These are phyloP conservation scores for Drosophila demipolita DNA, from an alignment of 2,888 invertebrate genomes.

Conservation along the genomic window DNA sequence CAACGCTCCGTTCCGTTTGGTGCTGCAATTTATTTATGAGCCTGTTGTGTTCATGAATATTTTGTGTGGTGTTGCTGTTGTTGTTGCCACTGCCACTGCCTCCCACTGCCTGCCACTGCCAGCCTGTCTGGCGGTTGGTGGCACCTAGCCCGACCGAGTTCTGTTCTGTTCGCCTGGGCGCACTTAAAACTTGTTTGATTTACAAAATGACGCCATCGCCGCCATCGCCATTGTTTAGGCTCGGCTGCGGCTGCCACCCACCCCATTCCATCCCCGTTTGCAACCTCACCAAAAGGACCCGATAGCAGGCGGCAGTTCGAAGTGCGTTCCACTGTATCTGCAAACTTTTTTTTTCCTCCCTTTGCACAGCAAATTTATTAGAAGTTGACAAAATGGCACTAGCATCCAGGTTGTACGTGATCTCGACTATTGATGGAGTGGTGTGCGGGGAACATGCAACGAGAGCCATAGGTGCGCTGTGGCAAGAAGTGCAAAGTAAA, in stretches of 20 bases:
- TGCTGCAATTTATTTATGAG: conserved; percentile 74
- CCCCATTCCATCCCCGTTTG: neutral
- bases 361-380: conserved; percentile 55
- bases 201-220: conserved; percentile 64
- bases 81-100: neutral
- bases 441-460: neutral
- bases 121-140: conserved; percentile 21
- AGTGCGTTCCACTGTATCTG: conserved; percentile 52
- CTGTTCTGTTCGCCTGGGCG: conserved; percentile 46
- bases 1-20: conserved; percentile 50
- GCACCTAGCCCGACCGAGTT: conserved; percentile 36
- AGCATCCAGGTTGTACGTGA: conserved; percentile 46
- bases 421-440: conserved; percentile 40
- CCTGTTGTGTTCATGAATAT: conserved; percentile 75
- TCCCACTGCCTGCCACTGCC: neutral
- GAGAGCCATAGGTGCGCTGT: neutral
- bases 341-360: conserved; percentile 19
- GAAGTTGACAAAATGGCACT: conserved; percentile 63
- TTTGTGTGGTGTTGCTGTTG: conserved; percentile 42
- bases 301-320: conserved; percentile 23
- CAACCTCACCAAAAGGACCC: neutral
- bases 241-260: neutral
- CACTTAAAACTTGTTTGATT: conserved; percentile 71
- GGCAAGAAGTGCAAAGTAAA: conserved; percentile 22
- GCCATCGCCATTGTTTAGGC: conserved; percentile 56